A percentile compares a stretch with the other conserved stretches of the same genome.
Conservation (phyloP, 2,113 vertebrate genomes). For the Calidris pygmaea region DNA sequence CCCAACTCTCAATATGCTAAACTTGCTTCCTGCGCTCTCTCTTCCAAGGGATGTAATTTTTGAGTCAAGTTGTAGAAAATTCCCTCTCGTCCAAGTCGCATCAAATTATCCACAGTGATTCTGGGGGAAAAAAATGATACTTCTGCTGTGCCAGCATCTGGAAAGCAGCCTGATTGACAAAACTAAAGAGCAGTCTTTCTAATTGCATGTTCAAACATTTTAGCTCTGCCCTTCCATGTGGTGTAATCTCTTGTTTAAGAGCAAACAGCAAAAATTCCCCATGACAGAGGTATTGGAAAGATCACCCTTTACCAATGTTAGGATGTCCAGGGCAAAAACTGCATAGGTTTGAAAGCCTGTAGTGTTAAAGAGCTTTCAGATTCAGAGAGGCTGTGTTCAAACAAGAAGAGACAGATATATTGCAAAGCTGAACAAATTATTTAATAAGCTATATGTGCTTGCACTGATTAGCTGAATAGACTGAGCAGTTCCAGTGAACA, state of each 20-base stretch:
- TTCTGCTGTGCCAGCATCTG: constrained; percentile 39
- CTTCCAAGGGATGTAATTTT: not conserved
- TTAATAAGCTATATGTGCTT: constrained; percentile 43
- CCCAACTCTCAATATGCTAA: not conserved
- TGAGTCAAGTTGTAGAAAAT: constrained; percentile 24
- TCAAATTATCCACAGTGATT: constrained; percentile 44
- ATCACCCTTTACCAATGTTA: not conserved
- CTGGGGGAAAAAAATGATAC: not conserved
- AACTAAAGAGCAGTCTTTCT: not conserved
- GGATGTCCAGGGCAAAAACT: not conserved
- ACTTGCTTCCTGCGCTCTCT: not conserved
- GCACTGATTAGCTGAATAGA: constrained; percentile 35
- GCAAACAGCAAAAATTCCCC: not conserved
- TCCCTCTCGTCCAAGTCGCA: not conserved
- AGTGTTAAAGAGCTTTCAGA: not conserved
- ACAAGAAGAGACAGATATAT: constrained; percentile 11
- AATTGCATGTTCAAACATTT: constrained; percentile 1
- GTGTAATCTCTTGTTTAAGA: not conserved
- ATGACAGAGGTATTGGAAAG: not conserved
- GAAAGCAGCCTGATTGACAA: constrained; percentile 38
- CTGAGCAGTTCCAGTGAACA: not conserved
- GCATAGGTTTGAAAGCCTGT: not conserved
- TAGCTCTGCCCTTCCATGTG: not conserved
- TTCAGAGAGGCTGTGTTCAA: constrained; percentile 7
- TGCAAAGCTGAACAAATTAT: constrained; percentile 21